Base-by-base conservation (phyloP, 37 sponge, comb jelly and placozoan genomes). In the Petrosia ficiformis region DNA sequence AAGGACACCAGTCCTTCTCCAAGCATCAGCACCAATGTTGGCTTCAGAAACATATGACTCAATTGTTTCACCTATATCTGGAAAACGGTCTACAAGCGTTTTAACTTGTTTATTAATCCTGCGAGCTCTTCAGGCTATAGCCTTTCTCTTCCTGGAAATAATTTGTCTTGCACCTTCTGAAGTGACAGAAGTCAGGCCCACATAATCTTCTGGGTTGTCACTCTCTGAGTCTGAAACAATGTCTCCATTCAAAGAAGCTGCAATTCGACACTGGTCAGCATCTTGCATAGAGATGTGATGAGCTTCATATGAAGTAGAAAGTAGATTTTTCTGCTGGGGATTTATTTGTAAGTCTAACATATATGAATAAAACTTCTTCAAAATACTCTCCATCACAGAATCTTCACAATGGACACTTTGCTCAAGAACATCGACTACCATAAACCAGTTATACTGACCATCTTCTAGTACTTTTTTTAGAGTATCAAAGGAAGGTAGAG, bases 1-100 rank as follows among this genome's bases (percentile, higher is more conserved):
- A 2, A 83, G 57, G 0, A 83, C 67, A 1, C 77, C 84, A n/a
- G 84, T 83, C 42, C 84, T 31, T 0, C 84, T 28, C 84, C 84
- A 77, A 0, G 67, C 54, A 33, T 83, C 84, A 10, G 77, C 84
- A 34, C 84, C 77, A 39, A 76, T 52, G 2, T 38, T 22, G 40
- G 24, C 37, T 2, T 4, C 29, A 14, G 4, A 6, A 3, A 76
- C 77, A 76, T 39, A 76, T 4, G 19, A 10, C 35, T 76, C 77
- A 30, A 76, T 76, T 65, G 4, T 48, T 64, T 76, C 24, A 4
- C 77, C 77, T 65, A 76, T 41, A 33, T 76, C 48, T 16, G 77
- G 77, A 76, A 61, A 76, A 14, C 26, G 19, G 3, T 42, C 28
- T 25, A 79, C 19, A 58, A 79, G 68, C 22, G 42, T 35, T 52